These are phyloP conservation scores for Grammomys surdaster DNA, from an alignment of 2,113 vertebrate species.

Conservation along the genomic window DNA sequence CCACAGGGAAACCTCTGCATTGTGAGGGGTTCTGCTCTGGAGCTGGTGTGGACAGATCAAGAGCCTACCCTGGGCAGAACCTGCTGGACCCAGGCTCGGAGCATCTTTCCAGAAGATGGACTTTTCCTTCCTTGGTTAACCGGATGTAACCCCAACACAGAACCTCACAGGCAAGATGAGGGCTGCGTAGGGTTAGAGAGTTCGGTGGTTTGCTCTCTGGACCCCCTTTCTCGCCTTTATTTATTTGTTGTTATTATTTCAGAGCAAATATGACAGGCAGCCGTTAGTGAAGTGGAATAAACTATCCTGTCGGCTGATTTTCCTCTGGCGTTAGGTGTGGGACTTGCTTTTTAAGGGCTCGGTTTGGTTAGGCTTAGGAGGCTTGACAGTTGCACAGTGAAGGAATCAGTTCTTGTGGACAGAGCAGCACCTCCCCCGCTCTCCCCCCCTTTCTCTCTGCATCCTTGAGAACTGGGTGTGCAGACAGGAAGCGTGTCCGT, in stretches of 20 bases:
- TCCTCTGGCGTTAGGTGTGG: background rate
- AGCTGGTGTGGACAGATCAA: background rate
- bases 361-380: background rate
- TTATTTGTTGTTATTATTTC: background rate
- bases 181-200: background rate
- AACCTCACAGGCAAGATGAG: background rate
- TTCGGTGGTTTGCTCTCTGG: no score
- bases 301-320: background rate
- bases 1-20: background rate
- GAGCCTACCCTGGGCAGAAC: background rate
- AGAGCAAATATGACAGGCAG: background rate
- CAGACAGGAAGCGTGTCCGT: slow-evolving; percentile 7
- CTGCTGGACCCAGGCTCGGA: background rate
- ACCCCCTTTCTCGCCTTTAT: no score
- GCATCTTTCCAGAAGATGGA: background rate
- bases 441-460: accelerated
- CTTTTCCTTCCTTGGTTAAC: background rate
- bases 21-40: background rate
- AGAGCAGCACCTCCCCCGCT: no score
- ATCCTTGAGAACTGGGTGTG: background rate
- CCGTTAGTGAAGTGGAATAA: no score
- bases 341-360: background rate
- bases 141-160: background rate
- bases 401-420: background rate
- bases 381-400: background rate